Evolutionary conservation across 2,797 vertebrate genomes (phyloP), one percentile per base, ranked within the genome.

Genomic region (Numenius phaeopus): DNA sequence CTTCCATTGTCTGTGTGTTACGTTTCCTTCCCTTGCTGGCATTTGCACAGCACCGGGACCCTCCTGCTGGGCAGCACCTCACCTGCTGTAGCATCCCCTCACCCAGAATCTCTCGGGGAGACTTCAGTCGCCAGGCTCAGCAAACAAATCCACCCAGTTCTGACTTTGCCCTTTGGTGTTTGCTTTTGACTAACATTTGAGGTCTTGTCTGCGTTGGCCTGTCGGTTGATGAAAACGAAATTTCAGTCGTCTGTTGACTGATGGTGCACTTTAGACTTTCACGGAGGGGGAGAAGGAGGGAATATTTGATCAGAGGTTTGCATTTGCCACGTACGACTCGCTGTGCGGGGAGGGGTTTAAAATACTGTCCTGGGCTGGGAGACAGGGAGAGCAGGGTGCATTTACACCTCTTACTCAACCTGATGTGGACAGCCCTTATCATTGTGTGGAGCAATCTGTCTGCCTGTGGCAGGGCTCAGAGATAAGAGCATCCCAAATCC

Each of bases 101-200:
- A 6, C 54, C 81, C 62, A 34, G 70, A 77, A 44, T 26, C 81
- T 90, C 26, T 40, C 1, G 0, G 17, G 79, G n/a, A 65, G 32
- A 5, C 34, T 55, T 42, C 47, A 47, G 20, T 44, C 5, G 1
- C 58, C 61, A 27, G 52, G 5, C 37, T 83, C 1, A 0, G 70
- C 87, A 90, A 96, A 91, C 77, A 90, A 90, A 96, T 7, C 88
- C 83, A 18, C 70, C 46, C 77, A 21, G 77, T 70, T 46, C 76
- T 11, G 66, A 8, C 72, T 91, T 24, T 84, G 88, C 94, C 90
- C 83, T 92, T 94, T 72, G 66, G 40, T 95, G 93, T 96, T 97
- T 97, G 88, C 94, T 70, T 52, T 89, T 72, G 70, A 7, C 87
- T 95, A 42, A 55, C 65, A 27, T 29, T 80, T 39, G 75, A 54